Percentiles rank a stretch among this genome's conserved stretches.
These are phyloP conservation scores for Athripsodes cinereus DNA, from an alignment of 2,888 invertebrate genomes.

Conservation along the genomic window DNA sequence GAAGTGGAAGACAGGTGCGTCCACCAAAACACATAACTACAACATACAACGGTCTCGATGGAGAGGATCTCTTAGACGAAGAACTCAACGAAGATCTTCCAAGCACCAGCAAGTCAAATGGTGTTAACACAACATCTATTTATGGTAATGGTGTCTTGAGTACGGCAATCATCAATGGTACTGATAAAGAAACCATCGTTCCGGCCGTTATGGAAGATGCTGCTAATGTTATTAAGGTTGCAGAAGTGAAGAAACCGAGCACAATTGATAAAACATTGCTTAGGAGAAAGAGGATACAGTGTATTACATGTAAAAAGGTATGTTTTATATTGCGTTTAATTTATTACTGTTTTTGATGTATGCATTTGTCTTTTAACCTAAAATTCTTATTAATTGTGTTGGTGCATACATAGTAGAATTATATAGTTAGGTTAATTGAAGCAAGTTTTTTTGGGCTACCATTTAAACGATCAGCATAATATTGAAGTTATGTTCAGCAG, in stretches of 20 bases:
- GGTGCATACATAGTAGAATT: too few species aligned
- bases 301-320: conserved; percentile 22
- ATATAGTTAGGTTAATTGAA: too few species aligned
- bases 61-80: conserved; percentile 9
- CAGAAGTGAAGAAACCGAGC: neutral
- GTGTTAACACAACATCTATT: neutral
- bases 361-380: too few species aligned
- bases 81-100: neutral
- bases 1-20: conserved; percentile 23
- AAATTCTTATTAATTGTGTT: too few species aligned
- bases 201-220: neutral
- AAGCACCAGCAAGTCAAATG: neutral
- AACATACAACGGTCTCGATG: conserved; percentile 6
- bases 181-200: neutral
- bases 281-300: conserved; percentile 10
- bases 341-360: neutral
- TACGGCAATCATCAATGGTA: neutral
- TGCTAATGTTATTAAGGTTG: neutral
- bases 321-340: neutral
- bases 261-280: neutral
- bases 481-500: too few species aligned
- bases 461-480: too few species aligned
- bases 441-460: too few species aligned
- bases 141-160: neutral
- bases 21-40: conserved; percentile 20